Evolutionary conservation across 2,888 invertebrate species (phyloP), one percentile per base, ranked within the genome.

Genomic region (Parnassius orleans): DNA sequence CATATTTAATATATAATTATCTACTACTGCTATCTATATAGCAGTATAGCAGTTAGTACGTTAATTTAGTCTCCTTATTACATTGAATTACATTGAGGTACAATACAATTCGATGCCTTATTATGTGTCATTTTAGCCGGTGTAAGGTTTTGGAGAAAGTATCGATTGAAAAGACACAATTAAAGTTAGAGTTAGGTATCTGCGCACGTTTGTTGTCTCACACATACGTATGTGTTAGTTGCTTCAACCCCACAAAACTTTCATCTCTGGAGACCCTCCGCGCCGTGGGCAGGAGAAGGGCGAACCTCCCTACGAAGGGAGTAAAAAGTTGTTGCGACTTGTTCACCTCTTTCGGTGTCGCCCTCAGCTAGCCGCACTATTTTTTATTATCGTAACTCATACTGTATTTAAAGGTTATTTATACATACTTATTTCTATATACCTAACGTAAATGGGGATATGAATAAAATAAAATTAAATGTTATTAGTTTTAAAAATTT

Each of bases 81-180:
- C 33, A 33, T 33, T 33, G 5, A 33, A 33, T 33, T 33, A 33
- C 33, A 33, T 33, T 33, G 33, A 33, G 33, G 7, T 33, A 33
- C 33, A 33, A 33, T 33, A 33, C 33, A 33, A 33, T 33, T 33
- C 33, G 7, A 33, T 33, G 33, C 43, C 44, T 12, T 53, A 53
- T 57, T 46, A 14, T 48, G 53, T 54, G 57, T 53, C 57, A 48
- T 54, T 57, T 53, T 46, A 43, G 14, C 24, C 19, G 46, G 14
- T 48, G 48, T 58, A 50, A 10, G 73, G 69, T 78, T 77, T 75
- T 76, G 74, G 76, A 76, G 79, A 75, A 77, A 81, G 81, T 90
- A 90, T 91, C 87, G 91, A 91, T 91, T 91, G 90, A 88, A 90
- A 90, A 86, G 89, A 87, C 87, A 89, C 90, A 91, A 91, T 91